Base-by-base conservation (phyloP, 2,888 invertebrate genomes). In the Synanthedon tipuliformis region DNA sequence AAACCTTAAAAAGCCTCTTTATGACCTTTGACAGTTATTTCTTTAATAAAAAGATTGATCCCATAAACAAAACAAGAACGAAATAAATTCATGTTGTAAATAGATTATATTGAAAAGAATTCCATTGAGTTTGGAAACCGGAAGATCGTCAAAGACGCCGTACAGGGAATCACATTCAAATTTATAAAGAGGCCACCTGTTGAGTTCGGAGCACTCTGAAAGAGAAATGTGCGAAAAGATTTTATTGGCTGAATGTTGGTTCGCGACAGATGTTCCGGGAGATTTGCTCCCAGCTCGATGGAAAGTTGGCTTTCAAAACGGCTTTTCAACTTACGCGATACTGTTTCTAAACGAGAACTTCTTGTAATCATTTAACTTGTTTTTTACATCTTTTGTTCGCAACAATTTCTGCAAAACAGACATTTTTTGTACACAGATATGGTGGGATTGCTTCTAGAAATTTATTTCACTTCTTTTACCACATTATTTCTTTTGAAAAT, bases 161-260 rank as follows among this genome's bases (percentile, higher is more conserved):
- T 34, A 70, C 69, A 7, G 67, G 71, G 78, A 78, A 79, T 83
- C 79, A 80, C 77, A 80, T 80, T 77, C 71, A 74, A 78, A 81
- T 78, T 78, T 75, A 70, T 73, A 76, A 78, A 78, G 72, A 63
- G 66, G 66, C 81, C 81, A 86, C 86, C 85, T 86, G 86, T 86
- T 85, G 82, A 70, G 66, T 65, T 58, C 66, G 62, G 68, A 55
- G 56, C 61, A 55, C 34, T 56, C 58, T 56, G 56, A 63, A 61
- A 63, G 65, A 61, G 65, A 69, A 73, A 70, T 69, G 73, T 75
- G 69, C 71, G 67, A 74, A 78, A 82, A 78, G 78, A 77, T 80
- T 81, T 80, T 79, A 81, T 80, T 78, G 73, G 72, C 65, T 61
- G 69, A 66, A 75, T 66, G 72, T 71, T 69, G 68, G 72, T 65